phyloP scores from a whole-genome alignment of 2,888 invertebrate genomes.

The Cantharis nigra region DNA sequence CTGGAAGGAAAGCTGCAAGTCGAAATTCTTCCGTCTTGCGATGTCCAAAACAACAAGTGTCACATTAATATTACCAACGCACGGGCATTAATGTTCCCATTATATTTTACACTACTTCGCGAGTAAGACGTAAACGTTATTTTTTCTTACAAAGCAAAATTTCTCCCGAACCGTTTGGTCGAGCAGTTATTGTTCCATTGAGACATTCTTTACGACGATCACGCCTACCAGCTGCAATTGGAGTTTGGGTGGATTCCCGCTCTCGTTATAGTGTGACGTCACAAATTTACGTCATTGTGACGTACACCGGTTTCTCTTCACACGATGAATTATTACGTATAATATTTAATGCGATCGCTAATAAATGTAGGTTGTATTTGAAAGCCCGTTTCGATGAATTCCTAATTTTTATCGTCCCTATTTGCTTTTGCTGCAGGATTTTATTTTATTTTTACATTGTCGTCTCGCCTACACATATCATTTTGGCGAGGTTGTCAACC shows the following conservation, averaged over 20 bases:
- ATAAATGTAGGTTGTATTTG: not conserved
- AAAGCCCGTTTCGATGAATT: not conserved
- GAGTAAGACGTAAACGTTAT: not conserved
- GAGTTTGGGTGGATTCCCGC: constrained; percentile 30
- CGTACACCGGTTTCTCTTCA: constrained; percentile 33
- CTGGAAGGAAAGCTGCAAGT: not conserved
- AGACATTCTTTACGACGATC: constrained; percentile 32
- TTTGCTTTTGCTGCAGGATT: not conserved
- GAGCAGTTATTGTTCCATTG: constrained; percentile 21
- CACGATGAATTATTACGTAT: constrained; percentile 1
- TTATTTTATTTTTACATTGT: not conserved
- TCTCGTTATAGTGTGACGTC: constrained; percentile 39
- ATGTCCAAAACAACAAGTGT: not conserved
- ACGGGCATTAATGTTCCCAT: not conserved
- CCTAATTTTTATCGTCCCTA: not conserved
- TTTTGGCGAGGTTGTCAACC: not conserved
- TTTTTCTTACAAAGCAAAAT: not conserved
- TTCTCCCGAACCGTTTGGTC: not conserved
- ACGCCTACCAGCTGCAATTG: constrained; percentile 32
- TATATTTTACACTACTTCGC: not conserved
- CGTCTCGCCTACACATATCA: not conserved
- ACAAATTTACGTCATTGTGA: constrained; percentile 42
- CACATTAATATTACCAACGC: not conserved
- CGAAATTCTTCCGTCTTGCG: not conserved
- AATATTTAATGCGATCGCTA: not conserved